These are phyloP conservation scores for Acanthopagrus latus DNA, from an alignment of 2,797 vertebrate genomes.

Conservation along the genomic window DNA sequence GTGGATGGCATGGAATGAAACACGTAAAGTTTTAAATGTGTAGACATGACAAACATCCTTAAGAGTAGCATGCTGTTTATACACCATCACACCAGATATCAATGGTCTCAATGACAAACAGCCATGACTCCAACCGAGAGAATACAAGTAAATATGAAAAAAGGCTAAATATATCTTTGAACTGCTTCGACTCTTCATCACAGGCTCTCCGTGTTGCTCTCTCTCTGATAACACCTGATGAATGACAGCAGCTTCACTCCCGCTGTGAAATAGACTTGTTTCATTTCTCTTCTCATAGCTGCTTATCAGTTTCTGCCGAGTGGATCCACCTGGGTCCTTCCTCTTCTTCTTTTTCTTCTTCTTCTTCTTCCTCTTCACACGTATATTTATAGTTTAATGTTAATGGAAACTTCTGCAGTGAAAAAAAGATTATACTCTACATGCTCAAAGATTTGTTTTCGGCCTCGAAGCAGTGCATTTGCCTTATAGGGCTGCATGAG, in stretches of 20 bases:
- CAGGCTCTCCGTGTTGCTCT: neutral
- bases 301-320: constrained; percentile 38
- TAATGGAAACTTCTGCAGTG: constrained; percentile 15
- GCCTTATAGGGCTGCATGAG: constrained; percentile 49
- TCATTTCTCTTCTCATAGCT: constrained; percentile 30
- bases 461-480: constrained; percentile 20
- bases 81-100: no score
- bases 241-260: constrained; percentile 15
- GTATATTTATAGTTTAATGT: constrained; percentile 11
- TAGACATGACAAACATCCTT: no score
- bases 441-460: constrained; percentile 20
- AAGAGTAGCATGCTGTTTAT: no score
- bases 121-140: neutral
- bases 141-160: no score
- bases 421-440: constrained; percentile 15
- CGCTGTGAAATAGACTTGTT: constrained; percentile 13
- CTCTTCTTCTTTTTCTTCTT: neutral
- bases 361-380: constrained; percentile 3
- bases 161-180: neutral
- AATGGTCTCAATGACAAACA: neutral
- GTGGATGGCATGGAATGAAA: no score
- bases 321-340: constrained; percentile 57
- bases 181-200: neutral
- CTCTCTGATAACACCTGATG: constrained; percentile 16
- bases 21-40: no score